Base-by-base conservation (phyloP, 2,797 vertebrate species). In the Halcyon smyrnensis region DNA sequence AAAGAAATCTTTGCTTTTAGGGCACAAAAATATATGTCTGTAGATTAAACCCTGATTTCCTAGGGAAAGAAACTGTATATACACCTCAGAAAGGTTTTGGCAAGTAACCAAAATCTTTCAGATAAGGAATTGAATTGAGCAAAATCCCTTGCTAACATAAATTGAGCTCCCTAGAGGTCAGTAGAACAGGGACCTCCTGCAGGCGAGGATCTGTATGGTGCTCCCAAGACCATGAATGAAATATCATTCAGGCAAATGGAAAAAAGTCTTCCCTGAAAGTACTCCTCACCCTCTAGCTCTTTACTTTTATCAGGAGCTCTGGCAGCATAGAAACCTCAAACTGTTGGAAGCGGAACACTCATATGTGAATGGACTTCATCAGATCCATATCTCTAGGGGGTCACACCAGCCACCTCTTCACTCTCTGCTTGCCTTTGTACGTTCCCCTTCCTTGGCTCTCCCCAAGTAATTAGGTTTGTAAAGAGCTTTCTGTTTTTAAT, bases 31-130 rank as follows among this genome's bases (percentile, higher is more conserved):
- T 87, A 24, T 28, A 37, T 30, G 36, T 41, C 51, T 82, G 36
- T 43, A 89, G 57, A 64, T 92, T 77, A 90, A 96, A 84, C 7
- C 11, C 27, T 34, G 7, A 18, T 56, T 94, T 95, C 37, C 71
- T 77, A 23, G 17, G 68, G 51, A 84, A 86, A 87, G 34, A 84
- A 93, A 39, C 20, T 59, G 30, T 20, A 9, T 39, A 48, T 63
- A 71, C 50, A 73, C 34, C 27, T 67, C 56, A 54, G 59, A 69
- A 59, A 51, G 41, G 30, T 80, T 81, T 89, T 71, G 37, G 19
- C n/a, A 68, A 92, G 39, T 77, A 71, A 46, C n/a, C 1, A 5
- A 85, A 77, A n/a, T 50, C 41, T 92, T 89, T 94, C 71, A 57
- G 83, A 62, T 39, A 68, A 80, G 50, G 27, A 93, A 41, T 18